Evolutionary conservation across 53 echinoderm and acorn worm species (phyloP).

Genomic region (Hippasteria phrygiana): DNA sequence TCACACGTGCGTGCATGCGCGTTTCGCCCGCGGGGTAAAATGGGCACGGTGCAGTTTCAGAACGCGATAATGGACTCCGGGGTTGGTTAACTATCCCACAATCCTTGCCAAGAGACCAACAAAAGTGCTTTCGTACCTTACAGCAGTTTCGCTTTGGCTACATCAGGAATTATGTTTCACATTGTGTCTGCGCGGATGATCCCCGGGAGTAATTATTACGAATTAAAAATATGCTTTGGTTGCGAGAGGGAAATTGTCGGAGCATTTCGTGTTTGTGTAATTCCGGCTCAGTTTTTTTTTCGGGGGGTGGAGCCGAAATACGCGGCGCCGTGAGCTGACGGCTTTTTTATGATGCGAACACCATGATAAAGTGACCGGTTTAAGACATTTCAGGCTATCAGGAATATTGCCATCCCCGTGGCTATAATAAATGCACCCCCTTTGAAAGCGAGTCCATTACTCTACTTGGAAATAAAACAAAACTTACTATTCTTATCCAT

Average conservation of each 20-base stretch:
- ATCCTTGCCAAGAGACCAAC: constrained; percentile 16
- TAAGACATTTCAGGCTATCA: too few species aligned
- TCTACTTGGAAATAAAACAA: too few species aligned
- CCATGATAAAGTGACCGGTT: too few species aligned
- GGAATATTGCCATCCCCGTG: too few species aligned
- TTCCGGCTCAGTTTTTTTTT: constrained; percentile 16
- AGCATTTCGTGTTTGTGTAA: constrained; percentile 47
- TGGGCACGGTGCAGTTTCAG: neutral
- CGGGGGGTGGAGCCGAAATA: too few species aligned
- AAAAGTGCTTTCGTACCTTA: constrained; percentile 57
- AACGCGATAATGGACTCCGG: neutral
- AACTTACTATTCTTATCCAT: too few species aligned
- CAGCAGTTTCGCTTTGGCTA: neutral
- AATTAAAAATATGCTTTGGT: constrained; percentile 57
- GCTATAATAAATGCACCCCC: too few species aligned
- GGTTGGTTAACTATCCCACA: neutral
- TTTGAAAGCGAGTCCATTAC: too few species aligned
- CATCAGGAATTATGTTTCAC: neutral
- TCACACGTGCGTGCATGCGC: neutral
- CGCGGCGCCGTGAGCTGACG: neutral
- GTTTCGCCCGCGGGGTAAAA: constrained; percentile 14
- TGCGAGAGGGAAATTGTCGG: constrained; percentile 7
- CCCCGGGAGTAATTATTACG: constrained; percentile 62
- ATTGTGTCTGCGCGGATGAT: constrained; percentile 12
- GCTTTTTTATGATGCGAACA: neutral